phyloP scores from a whole-genome alignment of 2,113 vertebrate genomes.

The Montifringilla adamsi region DNA sequence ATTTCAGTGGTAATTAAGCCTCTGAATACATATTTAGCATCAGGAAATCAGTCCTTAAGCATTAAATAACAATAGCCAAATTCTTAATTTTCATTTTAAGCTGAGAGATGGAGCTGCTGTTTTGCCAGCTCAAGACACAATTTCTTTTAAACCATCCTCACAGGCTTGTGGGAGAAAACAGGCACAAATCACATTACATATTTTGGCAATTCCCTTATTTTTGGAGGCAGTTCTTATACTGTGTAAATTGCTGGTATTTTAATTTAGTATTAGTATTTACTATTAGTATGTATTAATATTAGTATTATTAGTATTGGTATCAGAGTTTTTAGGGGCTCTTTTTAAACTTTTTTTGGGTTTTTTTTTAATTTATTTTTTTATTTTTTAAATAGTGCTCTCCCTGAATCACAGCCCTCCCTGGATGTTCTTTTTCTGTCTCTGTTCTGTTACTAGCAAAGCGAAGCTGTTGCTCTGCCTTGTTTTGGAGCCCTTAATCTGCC shows the following conservation, averaged over 20 bases:
- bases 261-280: background rate
- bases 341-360: background rate
- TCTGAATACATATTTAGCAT: background rate
- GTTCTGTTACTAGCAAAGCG: background rate
- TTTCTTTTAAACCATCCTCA: background rate
- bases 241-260: background rate
- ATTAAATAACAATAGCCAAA: background rate
- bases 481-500: background rate
- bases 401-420: background rate
- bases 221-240: background rate
- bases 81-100: background rate
- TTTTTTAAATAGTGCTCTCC: background rate
- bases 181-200: background rate
- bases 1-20: background rate
- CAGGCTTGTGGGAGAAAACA: background rate
- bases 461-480: background rate
- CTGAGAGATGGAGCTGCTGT: background rate
- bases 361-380: background rate
- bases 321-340: fast-evolving
- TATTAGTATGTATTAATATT: background rate
- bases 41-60: background rate
- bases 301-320: background rate
- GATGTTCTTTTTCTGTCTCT: slow-evolving; percentile 11
- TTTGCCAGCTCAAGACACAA: background rate
- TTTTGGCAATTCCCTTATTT: background rate